Evolutionary conservation across 2,113 vertebrate genomes (phyloP), one percentile per base, ranked within the genome.

Genomic region (Rhinogobius similis): DNA sequence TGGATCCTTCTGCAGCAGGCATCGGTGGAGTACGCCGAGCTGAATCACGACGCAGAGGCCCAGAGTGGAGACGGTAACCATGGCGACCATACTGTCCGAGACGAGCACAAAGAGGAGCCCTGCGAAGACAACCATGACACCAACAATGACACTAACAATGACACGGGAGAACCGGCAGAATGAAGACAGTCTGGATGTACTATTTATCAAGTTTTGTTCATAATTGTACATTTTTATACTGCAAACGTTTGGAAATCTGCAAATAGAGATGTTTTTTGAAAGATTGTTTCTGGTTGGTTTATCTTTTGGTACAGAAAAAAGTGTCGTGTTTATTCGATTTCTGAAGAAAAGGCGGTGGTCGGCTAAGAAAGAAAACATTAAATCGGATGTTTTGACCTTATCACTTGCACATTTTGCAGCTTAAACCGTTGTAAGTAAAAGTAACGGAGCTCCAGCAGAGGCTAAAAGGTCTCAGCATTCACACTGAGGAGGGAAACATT

Each of bases 21-120:
- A 1, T 78, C 87, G 2, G 72, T 92, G 68, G 88, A 92, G 75
- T 92, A 92, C 10, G 90, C 78, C 12, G 84, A 93, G 72, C 80
- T 91, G 72, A 92, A 90, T 79, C 84, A 73, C 23, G 84, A 90
- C 13, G 46, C 55, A 0, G 26, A 56, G 68, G 79, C 65, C 21
- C 73, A 65, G 5, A n/a, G 46, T 16, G 71, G 75, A 41, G 68
- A 67, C 0, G 4, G 66, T 72, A 72, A 78, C 62, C 74, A 79
- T 21, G 39, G 5, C 12, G 71, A 82, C 58, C 18, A 74, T 52
- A 8, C 52, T 64, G 70, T 41, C 65, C 72, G 62, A 32, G 48
- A 73, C n/a, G 59, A 50, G 32, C 38, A 58, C 23, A 9, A 18
- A n/a, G 64, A 53, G 4, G 67, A 73, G 29, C 23, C 26, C 23